Evolutionary conservation across 2,113 vertebrate genomes (phyloP), one percentile per base, ranked within the genome.

Genomic region (Charadrius vociferus): DNA sequence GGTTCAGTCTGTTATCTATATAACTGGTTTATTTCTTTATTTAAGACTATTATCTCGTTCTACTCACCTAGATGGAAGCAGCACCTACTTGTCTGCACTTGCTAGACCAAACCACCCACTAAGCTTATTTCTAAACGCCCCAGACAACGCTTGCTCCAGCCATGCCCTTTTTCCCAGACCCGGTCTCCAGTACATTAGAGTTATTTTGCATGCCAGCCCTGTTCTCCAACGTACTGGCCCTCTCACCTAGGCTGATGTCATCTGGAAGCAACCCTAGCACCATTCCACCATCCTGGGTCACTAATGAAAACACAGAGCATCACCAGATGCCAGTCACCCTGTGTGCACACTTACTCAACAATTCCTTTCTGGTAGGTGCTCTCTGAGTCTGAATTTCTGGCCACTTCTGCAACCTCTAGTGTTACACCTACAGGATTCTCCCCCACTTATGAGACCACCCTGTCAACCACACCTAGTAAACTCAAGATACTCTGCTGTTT

Each of bases 321-420:
- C 65, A 18, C 65, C 78, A 72, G 32, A 37, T 21, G n/a, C 26
- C 41, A 41, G 20, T 1, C 12, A 0, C 17, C 36, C 50, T 66
- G 37, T 20, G 21, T 19, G 19, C 10, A 47, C 47, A 5, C 14
- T 53, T 62, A 56, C 22, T 79, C 34, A 55, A 41, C 6, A 27
- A 27, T 47, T 36, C 23, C 67, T 55, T 58, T 24, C 30, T 62
- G 32, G 49, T 14, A 62, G 63, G 27, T 26, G 27, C 23, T 37
- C 56, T 21, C 39, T 0, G 0, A 47, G 34, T 58, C 26, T 2
- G 0, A 61, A 49, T 50, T 80, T 68, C 67, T 58, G 39, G 22
- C 20, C 8, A 5, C 45, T 82, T 43, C 39, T 56, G 61, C 41
- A 74, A 22, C 50, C 36, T 85, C 71, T 34, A 49, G 47, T 32